Evolutionary conservation across 2,888 invertebrate species (phyloP).

Genomic region (Tyria jacobaeae): DNA sequence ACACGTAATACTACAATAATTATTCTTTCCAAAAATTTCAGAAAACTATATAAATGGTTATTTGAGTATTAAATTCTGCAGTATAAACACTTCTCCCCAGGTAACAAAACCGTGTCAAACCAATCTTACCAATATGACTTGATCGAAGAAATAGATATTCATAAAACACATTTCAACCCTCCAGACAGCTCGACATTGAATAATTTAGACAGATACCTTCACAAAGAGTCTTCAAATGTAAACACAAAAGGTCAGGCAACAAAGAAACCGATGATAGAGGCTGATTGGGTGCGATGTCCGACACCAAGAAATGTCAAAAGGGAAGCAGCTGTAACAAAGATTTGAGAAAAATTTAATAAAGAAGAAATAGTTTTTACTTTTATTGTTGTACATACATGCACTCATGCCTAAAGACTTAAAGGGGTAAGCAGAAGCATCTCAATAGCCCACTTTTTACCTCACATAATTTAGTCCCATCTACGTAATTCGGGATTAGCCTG

Average conservation of each 20-base stretch:
- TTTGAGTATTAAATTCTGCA: not conserved
- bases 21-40: too few species aligned
- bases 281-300: constrained; percentile 36
- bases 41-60: too few species aligned
- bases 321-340: constrained; percentile 27
- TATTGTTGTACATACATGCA: too few species aligned
- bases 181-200: constrained; percentile 53
- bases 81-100: not conserved
- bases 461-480: too few species aligned
- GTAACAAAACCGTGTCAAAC: not conserved
- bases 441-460: too few species aligned
- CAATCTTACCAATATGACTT: not conserved
- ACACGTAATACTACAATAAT: too few species aligned
- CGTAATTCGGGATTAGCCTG: too few species aligned
- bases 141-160: constrained; percentile 8
- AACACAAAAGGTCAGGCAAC: constrained; percentile 51
- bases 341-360: constrained; percentile 12
- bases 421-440: too few species aligned
- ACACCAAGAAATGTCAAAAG: constrained; percentile 32
- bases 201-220: constrained; percentile 57
- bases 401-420: too few species aligned
- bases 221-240: constrained; percentile 51
- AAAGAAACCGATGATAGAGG: constrained; percentile 44
- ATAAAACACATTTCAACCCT: constrained; percentile 29
- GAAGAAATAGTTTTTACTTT: too few species aligned